Percentiles rank a stretch among this genome's conserved stretches.
Conservation (phyloP, 2,888 invertebrate species). For the Patella caerulea region DNA sequence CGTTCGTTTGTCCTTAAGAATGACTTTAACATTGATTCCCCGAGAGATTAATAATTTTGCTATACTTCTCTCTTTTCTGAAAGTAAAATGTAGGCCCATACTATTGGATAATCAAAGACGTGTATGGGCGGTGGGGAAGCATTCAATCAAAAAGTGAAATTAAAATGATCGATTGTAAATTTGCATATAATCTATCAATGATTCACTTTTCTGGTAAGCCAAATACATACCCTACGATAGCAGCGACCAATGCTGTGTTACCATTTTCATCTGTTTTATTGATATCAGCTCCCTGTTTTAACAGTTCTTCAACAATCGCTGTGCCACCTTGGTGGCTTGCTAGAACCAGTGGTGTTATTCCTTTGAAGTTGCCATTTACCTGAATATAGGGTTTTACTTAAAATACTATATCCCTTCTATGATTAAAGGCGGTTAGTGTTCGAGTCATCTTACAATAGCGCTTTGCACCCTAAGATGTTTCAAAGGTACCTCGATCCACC, state of each 20-base stretch:
- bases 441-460: too few relatives aligned
- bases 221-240: slow-evolving; percentile 44
- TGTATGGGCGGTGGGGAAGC: too few relatives aligned
- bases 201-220: not conserved
- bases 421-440: too few relatives aligned
- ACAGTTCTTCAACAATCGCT: slow-evolving; percentile 40
- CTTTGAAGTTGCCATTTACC: slow-evolving; percentile 44
- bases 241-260: slow-evolving; percentile 46
- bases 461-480: too few relatives aligned
- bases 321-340: slow-evolving; percentile 47
- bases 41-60: slow-evolving; percentile 70
- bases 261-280: slow-evolving; percentile 39
- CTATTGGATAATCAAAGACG: not conserved
- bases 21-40: slow-evolving; percentile 14
- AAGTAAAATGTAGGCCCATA: not conserved
- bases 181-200: too few relatives aligned
- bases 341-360: slow-evolving; percentile 47
- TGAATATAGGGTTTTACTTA: slow-evolving; percentile 12
- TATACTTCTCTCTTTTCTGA: slow-evolving; percentile 73
- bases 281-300: slow-evolving; percentile 39
- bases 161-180: too few relatives aligned
- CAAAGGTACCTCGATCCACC: too few relatives aligned
- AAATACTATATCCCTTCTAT: too few relatives aligned
- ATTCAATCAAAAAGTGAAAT: too few relatives aligned
- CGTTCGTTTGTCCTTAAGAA: not conserved